A percentile compares a stretch with the other conserved stretches of the same genome.
Conservation (phyloP, 2,113 vertebrate species). For the Plecturocebus donacophilus region DNA sequence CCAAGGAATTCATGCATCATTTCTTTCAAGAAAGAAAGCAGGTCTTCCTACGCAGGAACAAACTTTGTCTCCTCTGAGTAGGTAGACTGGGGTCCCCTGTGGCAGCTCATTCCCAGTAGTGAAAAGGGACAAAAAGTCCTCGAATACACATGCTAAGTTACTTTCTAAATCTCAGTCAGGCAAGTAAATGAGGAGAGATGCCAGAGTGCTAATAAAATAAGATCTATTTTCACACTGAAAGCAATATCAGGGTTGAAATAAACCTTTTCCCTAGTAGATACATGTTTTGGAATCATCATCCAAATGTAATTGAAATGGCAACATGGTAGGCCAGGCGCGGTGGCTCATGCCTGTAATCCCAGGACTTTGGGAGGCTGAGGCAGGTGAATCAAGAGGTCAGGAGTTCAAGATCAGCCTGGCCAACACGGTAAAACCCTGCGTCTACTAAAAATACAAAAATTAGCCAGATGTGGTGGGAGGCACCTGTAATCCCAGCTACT, state of each 20-base stretch:
- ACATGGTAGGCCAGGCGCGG: no score
- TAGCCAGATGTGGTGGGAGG: no score
- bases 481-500: no score
- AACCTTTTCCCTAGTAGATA: background rate
- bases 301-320: background rate
- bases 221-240: background rate
- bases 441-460: no score
- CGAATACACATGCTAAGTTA: background rate
- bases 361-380: no score
- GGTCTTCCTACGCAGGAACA: background rate
- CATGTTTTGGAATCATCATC: background rate
- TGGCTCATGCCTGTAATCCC: no score
- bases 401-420: no score
- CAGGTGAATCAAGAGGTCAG: no score
- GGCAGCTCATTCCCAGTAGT: background rate
- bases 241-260: background rate
- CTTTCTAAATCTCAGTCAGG: background rate
- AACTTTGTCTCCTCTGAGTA: background rate
- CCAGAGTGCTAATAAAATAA: background rate
- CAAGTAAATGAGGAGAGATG: background rate
- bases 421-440: no score
- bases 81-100: background rate
- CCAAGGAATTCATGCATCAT: background rate
- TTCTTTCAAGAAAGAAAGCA: background rate
- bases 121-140: background rate